These are phyloP conservation scores for Pterophyllum scalare DNA, from an alignment of 2,113 vertebrate species.

Conservation along the genomic window DNA sequence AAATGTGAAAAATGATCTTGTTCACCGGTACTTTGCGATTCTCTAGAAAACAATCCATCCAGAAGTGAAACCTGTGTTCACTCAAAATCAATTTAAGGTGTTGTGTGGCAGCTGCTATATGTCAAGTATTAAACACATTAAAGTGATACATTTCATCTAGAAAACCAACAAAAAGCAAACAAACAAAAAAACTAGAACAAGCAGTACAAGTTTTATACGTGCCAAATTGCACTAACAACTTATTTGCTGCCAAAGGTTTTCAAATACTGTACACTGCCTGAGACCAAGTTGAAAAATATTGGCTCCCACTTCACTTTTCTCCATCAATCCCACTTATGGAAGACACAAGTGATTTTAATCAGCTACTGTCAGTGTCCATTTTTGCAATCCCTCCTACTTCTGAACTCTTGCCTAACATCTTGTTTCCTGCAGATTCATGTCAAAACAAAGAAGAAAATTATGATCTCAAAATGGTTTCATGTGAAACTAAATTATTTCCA, in stretches of 20 bases:
- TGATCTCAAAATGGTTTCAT: slow-evolving; percentile 50
- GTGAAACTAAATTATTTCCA: slow-evolving; percentile 48
- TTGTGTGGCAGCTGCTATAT: background rate
- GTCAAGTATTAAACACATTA: background rate
- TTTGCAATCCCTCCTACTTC: slow-evolving; percentile 35
- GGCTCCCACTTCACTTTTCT: slow-evolving; percentile 23
- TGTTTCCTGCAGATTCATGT: slow-evolving; percentile 57
- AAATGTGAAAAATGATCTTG: slow-evolving; percentile 18
- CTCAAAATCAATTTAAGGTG: background rate
- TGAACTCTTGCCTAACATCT: slow-evolving; percentile 56
- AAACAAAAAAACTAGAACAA: background rate
- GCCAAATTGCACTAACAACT: background rate
- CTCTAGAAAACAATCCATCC: background rate
- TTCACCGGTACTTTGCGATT: background rate
- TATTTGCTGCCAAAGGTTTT: slow-evolving; percentile 4
- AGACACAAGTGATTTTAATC: slow-evolving; percentile 60
- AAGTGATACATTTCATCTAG: background rate
- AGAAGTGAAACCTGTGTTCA: too few relatives aligned
- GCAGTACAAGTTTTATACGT: background rate
- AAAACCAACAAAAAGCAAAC: background rate
- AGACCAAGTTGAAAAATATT: slow-evolving; percentile 20
- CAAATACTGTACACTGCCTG: background rate
- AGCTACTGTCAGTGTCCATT: slow-evolving; percentile 60
- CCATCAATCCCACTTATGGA: slow-evolving; percentile 19
- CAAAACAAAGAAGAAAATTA: slow-evolving; percentile 59